phyloP scores from a whole-genome alignment of 2,113 vertebrate genomes.

The Tinamus guttatus region DNA sequence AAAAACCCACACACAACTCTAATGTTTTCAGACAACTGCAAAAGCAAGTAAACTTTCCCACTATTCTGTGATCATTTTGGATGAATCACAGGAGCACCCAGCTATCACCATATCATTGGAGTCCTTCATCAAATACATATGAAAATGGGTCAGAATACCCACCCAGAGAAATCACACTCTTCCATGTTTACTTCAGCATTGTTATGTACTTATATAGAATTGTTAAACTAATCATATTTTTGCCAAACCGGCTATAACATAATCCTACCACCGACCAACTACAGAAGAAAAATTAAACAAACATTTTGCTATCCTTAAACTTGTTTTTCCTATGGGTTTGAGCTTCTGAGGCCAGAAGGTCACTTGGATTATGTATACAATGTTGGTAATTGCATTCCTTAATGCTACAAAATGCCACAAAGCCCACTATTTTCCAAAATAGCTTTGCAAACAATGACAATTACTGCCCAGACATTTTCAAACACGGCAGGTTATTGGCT shows the following conservation, averaged over 20 bases:
- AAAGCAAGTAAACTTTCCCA: conserved; percentile 6
- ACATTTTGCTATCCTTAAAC: conserved; percentile 73
- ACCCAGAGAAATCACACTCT: conserved; percentile 18
- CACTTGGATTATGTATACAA: conserved; percentile 79
- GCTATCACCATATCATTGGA: background rate
- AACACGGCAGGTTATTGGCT: conserved; percentile 82
- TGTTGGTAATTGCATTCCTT: conserved; percentile 78
- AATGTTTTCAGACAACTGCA: background rate
- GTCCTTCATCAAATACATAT: conserved; percentile 33
- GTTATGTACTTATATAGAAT: conserved; percentile 82
- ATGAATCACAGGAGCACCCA: conserved; percentile 23
- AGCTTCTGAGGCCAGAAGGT: conserved; percentile 80
- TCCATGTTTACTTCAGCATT: conserved; percentile 68
- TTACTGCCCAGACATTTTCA: conserved; percentile 81
- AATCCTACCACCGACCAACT: conserved; percentile 77
- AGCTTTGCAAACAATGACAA: conserved; percentile 78
- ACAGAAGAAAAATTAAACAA: conserved; percentile 79
- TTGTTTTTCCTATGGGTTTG: conserved; percentile 48
- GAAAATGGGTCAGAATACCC: conserved; percentile 48
- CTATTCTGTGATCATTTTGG: conserved; percentile 3
- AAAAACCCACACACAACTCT: background rate
- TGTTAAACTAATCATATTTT: conserved; percentile 78
- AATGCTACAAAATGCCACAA: conserved; percentile 71
- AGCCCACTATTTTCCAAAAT: conserved; percentile 74
- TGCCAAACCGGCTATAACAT: conserved; percentile 74